These are phyloP conservation scores for Galbula dea DNA, from an alignment of 2,113 vertebrate genomes.

Conservation along the genomic window DNA sequence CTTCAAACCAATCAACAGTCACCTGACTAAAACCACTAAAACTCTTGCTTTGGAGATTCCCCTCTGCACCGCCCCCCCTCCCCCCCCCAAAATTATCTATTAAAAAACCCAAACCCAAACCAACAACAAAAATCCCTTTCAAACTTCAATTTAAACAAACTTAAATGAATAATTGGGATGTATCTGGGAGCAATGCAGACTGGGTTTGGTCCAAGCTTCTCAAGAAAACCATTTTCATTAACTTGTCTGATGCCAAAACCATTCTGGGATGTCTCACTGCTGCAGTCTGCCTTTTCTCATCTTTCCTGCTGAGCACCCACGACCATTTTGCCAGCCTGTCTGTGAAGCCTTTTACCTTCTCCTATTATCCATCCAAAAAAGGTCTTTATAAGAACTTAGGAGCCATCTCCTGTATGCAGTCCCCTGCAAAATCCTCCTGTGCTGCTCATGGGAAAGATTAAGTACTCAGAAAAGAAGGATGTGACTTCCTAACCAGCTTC, in stretches of 20 bases:
- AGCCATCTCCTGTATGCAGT: not conserved
- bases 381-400: not conserved
- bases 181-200: not conserved
- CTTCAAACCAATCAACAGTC: not conserved
- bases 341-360: not conserved
- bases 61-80: too few relatives aligned
- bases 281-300: not conserved
- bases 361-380: not conserved
- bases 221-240: not conserved
- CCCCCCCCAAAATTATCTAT: not conserved
- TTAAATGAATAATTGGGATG: not conserved
- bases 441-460: not conserved
- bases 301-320: not conserved
- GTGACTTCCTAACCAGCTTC: not conserved
- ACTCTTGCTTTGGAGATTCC: not conserved
- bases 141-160: not conserved
- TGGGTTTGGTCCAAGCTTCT: not conserved
- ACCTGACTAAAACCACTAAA: not conserved
- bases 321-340: not conserved
- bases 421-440: not conserved
- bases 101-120: not conserved
- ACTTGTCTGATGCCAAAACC: not conserved
- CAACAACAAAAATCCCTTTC: not conserved
- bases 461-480: fast-evolving
- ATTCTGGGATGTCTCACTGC: not conserved